Conservation (phyloP, 1,140 invertebrate species). For the Trichogramma pretiosum region DNA sequence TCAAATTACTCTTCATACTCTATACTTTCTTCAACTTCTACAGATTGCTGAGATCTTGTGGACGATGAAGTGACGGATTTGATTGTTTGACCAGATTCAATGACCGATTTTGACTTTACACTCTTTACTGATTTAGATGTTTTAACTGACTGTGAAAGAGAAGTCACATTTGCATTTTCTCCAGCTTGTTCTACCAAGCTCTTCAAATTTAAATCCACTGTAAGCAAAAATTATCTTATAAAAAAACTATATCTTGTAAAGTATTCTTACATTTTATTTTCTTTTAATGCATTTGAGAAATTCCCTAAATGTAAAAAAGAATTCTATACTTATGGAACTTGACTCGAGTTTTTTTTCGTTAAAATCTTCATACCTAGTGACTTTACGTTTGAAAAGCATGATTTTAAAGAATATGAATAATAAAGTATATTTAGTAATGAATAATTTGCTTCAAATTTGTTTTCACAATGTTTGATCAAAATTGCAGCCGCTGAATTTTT, state of each 20-base stretch:
- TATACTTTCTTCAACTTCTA: slow-evolving; percentile 36
- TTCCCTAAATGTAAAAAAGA: too few species aligned
- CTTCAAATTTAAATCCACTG: slow-evolving; percentile 29
- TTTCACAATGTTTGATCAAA: too few species aligned
- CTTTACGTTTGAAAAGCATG: too few species aligned
- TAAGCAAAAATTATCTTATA: background rate
- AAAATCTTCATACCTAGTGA: too few species aligned
- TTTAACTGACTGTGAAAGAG: slow-evolving; percentile 30
- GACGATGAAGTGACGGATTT: slow-evolving; percentile 34
- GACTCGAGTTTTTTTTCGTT: too few species aligned
- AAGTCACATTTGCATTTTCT: slow-evolving; percentile 30
- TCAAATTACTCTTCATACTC: too few species aligned
- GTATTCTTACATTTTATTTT: too few species aligned
- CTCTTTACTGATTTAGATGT: slow-evolving; percentile 33
- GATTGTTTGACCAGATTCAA: slow-evolving; percentile 31
- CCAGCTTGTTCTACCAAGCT: slow-evolving; percentile 36
- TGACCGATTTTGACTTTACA: slow-evolving; percentile 32
- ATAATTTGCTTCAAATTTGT: too few species aligned
- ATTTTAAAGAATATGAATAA: too few species aligned
- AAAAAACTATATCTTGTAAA: background rate
- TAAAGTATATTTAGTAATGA: too few species aligned
- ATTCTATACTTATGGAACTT: too few species aligned
- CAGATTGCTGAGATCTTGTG: slow-evolving; percentile 28
- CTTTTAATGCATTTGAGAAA: background rate
- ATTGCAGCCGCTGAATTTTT: too few species aligned